A percentile compares a stretch with the other conserved stretches of the same genome.
Evolutionary conservation across 2,113 vertebrate genomes (phyloP).

Genomic region (Syngnathoides biaculeatus): DNA sequence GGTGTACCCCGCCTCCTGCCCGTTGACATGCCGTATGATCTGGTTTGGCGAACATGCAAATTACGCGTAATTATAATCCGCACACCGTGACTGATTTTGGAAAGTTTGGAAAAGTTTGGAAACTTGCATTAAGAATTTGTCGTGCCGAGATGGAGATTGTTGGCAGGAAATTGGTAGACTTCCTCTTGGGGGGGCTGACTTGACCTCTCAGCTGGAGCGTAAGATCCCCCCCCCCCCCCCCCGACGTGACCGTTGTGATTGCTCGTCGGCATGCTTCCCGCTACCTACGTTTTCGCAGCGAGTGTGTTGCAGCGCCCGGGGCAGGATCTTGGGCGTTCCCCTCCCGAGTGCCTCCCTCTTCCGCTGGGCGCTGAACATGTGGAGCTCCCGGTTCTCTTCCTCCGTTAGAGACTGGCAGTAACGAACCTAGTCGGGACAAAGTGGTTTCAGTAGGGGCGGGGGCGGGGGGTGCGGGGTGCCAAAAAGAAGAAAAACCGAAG

Average conservation of each 20-base stretch:
- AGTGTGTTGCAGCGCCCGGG: conserved; percentile 81
- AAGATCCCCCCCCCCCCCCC: conserved; percentile 54
- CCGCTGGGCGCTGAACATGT: conserved; percentile 90
- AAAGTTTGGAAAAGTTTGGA: conserved; percentile 20
- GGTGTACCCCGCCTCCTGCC: too few relatives aligned
- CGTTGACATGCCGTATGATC: too few relatives aligned
- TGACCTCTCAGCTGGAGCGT: conserved; percentile 44
- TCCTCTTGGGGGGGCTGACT: conserved; percentile 43
- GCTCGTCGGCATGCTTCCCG: conserved; percentile 5
- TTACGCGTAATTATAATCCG: too few relatives aligned
- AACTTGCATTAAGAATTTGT: neutral
- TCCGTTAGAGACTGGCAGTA: conserved; percentile 93
- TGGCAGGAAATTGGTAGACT: conserved; percentile 53
- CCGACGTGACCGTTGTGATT: too few relatives aligned
- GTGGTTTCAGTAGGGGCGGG: conserved; percentile 10
- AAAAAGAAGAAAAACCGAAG: neutral
- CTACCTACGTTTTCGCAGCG: conserved; percentile 84
- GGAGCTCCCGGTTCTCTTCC: conserved; percentile 90
- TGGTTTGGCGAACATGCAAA: too few relatives aligned
- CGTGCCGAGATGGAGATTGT: conserved; percentile 20
- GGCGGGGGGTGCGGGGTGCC: too few relatives aligned
- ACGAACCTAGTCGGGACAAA: conserved; percentile 78
- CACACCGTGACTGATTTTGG: conserved; percentile 17
- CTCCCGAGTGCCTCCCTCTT: conserved; percentile 92
- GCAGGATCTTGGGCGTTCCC: conserved; percentile 87